Conservation (phyloP, 2,888 invertebrate species). For the Pantelozetes paolii region DNA sequence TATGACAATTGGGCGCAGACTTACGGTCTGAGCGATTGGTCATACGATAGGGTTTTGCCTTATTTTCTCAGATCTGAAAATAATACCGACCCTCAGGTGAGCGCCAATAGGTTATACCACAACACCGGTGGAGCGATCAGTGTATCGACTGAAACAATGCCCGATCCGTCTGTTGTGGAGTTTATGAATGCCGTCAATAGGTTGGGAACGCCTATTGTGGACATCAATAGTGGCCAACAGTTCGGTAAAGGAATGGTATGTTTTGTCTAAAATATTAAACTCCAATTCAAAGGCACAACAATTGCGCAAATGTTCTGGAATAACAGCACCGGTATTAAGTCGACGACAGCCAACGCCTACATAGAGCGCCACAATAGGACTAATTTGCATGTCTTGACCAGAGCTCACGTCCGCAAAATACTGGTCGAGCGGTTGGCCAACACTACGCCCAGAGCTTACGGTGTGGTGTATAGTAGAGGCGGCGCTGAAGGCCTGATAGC, state of each 20-base stretch:
- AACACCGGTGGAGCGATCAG: neutral
- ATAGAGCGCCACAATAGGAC: constrained; percentile 18
- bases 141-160: constrained; percentile 13
- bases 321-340: constrained; percentile 33
- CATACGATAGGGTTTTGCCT: constrained; percentile 7
- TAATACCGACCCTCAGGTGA: constrained; percentile 11
- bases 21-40: constrained; percentile 5
- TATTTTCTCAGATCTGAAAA: constrained; percentile 30
- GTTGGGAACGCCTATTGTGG: constrained; percentile 18
- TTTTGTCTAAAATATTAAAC: neutral
- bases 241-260: neutral
- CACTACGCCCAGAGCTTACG: neutral
- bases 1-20: constrained; percentile 21
- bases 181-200: neutral
- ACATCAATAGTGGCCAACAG: neutral
- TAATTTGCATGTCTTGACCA: constrained; percentile 7
- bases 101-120: neutral
- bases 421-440: neutral
- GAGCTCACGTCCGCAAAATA: constrained; percentile 20
- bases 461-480: constrained; percentile 1
- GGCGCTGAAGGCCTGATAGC: neutral
- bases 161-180: neutral
- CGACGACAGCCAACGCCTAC: constrained; percentile 36
- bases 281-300: constrained; percentile 5
- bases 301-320: constrained; percentile 38